Conservation (phyloP, 2,113 vertebrate genomes). For the Eulacestoma nigropectus region DNA sequence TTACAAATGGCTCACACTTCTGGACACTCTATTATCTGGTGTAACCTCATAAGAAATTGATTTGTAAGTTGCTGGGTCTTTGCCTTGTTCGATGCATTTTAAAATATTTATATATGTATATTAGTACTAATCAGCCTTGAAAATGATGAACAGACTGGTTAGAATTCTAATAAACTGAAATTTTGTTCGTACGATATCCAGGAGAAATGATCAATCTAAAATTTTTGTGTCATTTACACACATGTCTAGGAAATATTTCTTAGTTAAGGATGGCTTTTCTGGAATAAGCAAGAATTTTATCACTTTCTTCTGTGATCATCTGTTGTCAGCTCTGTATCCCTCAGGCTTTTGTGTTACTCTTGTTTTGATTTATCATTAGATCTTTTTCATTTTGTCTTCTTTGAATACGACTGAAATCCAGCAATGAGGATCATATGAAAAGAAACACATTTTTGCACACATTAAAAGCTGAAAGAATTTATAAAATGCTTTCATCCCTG, state of each 20-base stretch:
- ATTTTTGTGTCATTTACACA: background rate
- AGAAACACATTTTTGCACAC: background rate
- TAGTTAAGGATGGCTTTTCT: background rate
- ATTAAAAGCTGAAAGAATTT: slow-evolving; percentile 1
- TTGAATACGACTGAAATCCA: slow-evolving; percentile 29
- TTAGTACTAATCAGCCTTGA: slow-evolving; percentile 24
- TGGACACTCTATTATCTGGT: slow-evolving; percentile 32
- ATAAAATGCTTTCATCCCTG: background rate
- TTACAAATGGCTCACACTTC: slow-evolving; percentile 1
- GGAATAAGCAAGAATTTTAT: slow-evolving; percentile 44
- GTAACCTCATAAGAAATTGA: slow-evolving; percentile 53
- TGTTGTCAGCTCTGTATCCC: slow-evolving; percentile 52
- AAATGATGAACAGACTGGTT: background rate
- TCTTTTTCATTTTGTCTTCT: slow-evolving; percentile 62
- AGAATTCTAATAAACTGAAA: background rate
- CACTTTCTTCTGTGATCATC: slow-evolving; percentile 51
- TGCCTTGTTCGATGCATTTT: background rate
- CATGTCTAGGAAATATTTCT: background rate
- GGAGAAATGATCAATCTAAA: background rate
- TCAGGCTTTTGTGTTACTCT: slow-evolving; percentile 49
- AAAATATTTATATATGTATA: slow-evolving; percentile 48
- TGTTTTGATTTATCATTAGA: slow-evolving; percentile 62
- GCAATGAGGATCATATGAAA: slow-evolving; percentile 29
- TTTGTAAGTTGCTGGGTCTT: slow-evolving; percentile 11
- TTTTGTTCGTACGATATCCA: background rate